A percentile compares a stretch with the other conserved stretches of the same genome.
phyloP scores from a whole-genome alignment of 2,113 vertebrate genomes.

The Ailurus styani region DNA sequence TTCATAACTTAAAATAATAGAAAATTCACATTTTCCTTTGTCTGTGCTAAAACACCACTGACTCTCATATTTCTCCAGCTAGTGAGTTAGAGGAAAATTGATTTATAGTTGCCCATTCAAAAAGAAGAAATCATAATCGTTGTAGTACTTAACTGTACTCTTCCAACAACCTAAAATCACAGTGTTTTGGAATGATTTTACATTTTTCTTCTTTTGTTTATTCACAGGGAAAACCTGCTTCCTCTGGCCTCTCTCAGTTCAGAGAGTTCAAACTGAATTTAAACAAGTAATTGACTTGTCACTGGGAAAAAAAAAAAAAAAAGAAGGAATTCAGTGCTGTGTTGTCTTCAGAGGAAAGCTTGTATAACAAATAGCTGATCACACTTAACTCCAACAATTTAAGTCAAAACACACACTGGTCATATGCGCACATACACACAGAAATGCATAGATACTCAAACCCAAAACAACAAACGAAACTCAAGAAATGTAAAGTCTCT shows the following conservation, averaged over 20 bases:
- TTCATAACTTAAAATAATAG: constrained; percentile 36
- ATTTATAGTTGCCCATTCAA: background rate
- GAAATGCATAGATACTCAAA: background rate
- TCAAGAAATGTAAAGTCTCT: constrained; percentile 48
- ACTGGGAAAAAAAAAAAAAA: constrained; percentile 44
- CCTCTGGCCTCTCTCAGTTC: constrained; percentile 75
- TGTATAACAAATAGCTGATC: constrained; percentile 42
- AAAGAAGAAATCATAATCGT: constrained; percentile 1
- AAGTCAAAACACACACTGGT: constrained; percentile 22
- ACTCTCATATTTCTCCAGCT: background rate
- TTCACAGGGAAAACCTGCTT: constrained; percentile 79
- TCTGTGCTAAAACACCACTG: constrained; percentile 30
- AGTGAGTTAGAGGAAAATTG: background rate
- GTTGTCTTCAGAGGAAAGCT: constrained; percentile 54
- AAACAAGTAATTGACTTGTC: constrained; percentile 82
- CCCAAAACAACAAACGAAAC: constrained; percentile 31
- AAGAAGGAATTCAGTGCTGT: constrained; percentile 65
- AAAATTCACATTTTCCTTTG: constrained; percentile 45
- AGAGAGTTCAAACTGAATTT: constrained; percentile 80
- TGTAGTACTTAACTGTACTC: background rate
- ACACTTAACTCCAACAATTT: constrained; percentile 25
- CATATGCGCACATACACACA: background rate
- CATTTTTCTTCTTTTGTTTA: constrained; percentile 80
- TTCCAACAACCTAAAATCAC: constrained; percentile 49
- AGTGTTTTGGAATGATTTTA: constrained; percentile 71